A percentile compares a stretch with the other conserved stretches of the same genome.
These are phyloP conservation scores for Rutpela maculata DNA, from an alignment of 2,888 invertebrate genomes.

Conservation along the genomic window DNA sequence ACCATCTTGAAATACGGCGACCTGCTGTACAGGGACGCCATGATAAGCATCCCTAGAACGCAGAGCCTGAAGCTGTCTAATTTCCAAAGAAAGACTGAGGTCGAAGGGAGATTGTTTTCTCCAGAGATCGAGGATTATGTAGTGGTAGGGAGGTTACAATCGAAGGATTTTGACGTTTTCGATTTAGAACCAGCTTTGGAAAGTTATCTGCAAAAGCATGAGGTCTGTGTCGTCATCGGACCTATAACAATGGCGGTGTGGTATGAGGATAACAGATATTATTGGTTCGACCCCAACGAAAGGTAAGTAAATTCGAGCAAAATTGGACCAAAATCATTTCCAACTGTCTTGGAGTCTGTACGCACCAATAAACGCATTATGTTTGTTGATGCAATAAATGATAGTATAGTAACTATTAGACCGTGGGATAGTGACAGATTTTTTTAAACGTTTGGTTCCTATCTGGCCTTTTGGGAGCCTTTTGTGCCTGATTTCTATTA, in stretches of 20 bases:
- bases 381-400: too few relatives aligned
- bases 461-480: too few relatives aligned
- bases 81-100: constrained; percentile 62
- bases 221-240: constrained; percentile 70
- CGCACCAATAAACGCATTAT: too few relatives aligned
- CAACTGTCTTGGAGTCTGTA: too few relatives aligned
- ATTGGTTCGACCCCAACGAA: constrained; percentile 74
- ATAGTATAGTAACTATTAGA: too few relatives aligned
- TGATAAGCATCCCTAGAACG: constrained; percentile 59
- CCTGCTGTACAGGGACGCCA: constrained; percentile 67
- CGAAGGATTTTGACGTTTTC: constrained; percentile 64
- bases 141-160: constrained; percentile 69
- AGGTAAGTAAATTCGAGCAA: too few relatives aligned
- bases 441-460: too few relatives aligned
- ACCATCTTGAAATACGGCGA: constrained; percentile 71
- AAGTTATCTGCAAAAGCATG: constrained; percentile 69
- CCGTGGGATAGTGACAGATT: too few relatives aligned
- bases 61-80: constrained; percentile 58
- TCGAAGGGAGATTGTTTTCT: constrained; percentile 63
- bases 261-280: constrained; percentile 71
- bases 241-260: constrained; percentile 72
- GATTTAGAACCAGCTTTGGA: constrained; percentile 70
- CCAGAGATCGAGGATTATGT: constrained; percentile 67
- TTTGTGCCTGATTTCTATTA: too few relatives aligned
- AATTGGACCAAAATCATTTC: too few relatives aligned